Evolutionary conservation across 2,888 invertebrate genomes (phyloP).

Genomic region (Creontiades dilutus): DNA sequence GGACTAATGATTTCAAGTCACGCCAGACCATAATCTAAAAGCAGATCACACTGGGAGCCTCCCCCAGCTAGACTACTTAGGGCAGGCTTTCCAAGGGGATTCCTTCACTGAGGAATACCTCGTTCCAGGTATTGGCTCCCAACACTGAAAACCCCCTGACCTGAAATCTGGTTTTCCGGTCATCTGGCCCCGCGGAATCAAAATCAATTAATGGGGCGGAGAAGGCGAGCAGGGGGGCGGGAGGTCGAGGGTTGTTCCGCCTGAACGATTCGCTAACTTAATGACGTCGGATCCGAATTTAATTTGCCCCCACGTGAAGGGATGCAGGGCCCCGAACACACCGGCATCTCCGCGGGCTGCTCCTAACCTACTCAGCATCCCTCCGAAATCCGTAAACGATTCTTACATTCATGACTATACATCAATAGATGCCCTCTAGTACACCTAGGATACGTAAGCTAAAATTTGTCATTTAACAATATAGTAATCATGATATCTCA

Average conservation of each 20-base stretch:
- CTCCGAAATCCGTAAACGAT: too few relatives aligned
- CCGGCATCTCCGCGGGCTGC: not conserved
- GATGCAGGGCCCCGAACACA: not conserved
- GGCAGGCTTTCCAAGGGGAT: not conserved
- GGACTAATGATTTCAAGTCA: conserved; percentile 67
- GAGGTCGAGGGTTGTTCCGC: not conserved
- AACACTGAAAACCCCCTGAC: not conserved
- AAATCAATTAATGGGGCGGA: conserved; percentile 6
- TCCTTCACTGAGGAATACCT: conserved; percentile 29
- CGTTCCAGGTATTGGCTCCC: conserved; percentile 20
- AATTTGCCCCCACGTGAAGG: not conserved
- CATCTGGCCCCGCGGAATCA: conserved; percentile 2
- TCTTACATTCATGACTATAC: too few relatives aligned
- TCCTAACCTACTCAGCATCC: not conserved
- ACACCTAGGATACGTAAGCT: too few relatives aligned
- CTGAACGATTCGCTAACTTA: conserved; percentile 34
- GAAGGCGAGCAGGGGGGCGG: not conserved
- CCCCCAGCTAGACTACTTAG: conserved; percentile 27
- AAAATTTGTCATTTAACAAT: too few relatives aligned
- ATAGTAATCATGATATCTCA: too few relatives aligned
- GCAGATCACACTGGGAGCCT: conserved; percentile 54
- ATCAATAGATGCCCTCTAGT: too few relatives aligned
- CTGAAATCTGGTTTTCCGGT: conserved; percentile 33
- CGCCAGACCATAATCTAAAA: conserved; percentile 64
- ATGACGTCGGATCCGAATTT: conserved; percentile 29